Evolutionary conservation across 2,113 vertebrate genomes (phyloP).

Genomic region (Malurus elegans): DNA sequence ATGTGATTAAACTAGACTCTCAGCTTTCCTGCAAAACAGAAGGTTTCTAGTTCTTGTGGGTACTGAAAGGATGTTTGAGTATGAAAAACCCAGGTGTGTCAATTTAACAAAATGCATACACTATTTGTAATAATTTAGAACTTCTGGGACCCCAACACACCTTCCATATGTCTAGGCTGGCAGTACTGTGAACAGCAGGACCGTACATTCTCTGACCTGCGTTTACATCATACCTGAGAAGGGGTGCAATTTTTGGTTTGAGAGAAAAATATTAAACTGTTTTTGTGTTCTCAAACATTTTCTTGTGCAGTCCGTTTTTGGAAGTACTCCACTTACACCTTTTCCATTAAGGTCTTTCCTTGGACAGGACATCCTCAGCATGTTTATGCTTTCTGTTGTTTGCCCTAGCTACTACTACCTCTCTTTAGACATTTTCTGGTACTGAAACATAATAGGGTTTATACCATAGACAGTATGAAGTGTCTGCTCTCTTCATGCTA

Average conservation of each 20-base stretch:
- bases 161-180: neutral
- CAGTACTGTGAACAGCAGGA: neutral
- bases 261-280: neutral
- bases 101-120: neutral
- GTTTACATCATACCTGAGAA: neutral
- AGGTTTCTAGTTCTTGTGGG: neutral
- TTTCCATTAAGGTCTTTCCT: neutral
- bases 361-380: neutral
- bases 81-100: neutral
- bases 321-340: neutral
- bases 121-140: neutral
- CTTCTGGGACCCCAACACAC: neutral
- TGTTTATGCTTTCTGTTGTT: neutral
- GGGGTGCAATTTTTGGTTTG: neutral
- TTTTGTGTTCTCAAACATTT: neutral
- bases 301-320: neutral
- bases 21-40: neutral
- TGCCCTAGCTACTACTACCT: neutral
- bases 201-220: neutral
- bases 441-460: neutral
- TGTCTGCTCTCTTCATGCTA: neutral
- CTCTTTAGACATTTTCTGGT: neutral
- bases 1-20: neutral
- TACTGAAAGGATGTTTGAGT: neutral
- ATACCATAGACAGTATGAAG: neutral